Evolutionary conservation across 2,113 vertebrate species (phyloP).

Genomic region (Python bivittatus): DNA sequence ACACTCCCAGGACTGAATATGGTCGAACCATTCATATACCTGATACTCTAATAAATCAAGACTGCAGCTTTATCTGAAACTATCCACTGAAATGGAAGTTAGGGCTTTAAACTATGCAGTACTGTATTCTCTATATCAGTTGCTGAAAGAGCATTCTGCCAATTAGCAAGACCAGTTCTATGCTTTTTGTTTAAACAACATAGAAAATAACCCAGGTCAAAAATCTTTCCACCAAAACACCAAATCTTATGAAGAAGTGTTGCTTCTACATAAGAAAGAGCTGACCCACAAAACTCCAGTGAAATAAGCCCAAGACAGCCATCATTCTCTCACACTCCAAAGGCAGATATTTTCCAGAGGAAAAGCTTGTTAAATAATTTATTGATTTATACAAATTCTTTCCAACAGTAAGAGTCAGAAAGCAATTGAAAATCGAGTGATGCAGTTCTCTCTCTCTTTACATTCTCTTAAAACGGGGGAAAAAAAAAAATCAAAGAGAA

Average conservation of each 20-base stretch:
- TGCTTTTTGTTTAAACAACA: neutral
- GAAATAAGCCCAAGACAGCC: neutral
- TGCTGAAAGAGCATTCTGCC: neutral
- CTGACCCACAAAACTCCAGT: neutral
- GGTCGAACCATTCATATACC: neutral
- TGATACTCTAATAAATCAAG: neutral
- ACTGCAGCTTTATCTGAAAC: neutral
- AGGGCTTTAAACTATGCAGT: neutral
- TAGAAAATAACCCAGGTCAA: neutral
- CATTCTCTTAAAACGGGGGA: neutral
- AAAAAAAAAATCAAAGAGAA: neutral
- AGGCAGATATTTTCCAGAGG: neutral
- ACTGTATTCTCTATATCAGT: neutral
- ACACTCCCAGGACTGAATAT: neutral
- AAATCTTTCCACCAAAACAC: neutral
- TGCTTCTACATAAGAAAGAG: neutral
- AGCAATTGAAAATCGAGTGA: slow-evolving; percentile 57
- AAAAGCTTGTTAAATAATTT: slow-evolving; percentile 94
- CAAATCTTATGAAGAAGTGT: neutral
- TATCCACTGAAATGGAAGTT: neutral
- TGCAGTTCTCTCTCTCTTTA: slow-evolving; percentile 36
- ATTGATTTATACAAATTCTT: slow-evolving; percentile 91
- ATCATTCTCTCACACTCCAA: neutral
- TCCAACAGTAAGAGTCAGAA: slow-evolving; percentile 64
- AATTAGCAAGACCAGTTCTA: neutral